phyloP scores from a whole-genome alignment of 2,888 invertebrate genomes.

The Drosophila imparisetae region DNA sequence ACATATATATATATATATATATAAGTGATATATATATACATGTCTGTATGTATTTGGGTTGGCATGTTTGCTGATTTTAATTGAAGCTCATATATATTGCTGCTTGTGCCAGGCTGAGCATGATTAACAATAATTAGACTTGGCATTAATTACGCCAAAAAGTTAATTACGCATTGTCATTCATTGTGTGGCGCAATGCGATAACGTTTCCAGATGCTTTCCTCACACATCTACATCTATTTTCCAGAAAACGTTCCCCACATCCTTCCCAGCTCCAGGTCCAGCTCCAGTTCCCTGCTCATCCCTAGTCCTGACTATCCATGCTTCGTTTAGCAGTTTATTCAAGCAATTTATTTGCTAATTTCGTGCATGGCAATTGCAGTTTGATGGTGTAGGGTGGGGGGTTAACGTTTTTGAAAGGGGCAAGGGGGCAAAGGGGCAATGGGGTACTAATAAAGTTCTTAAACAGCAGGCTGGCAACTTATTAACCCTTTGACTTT shows the following conservation, averaged over 20 bases:
- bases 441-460: constrained; percentile 75
- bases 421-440: background rate
- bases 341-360: constrained; percentile 69
- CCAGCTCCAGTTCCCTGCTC: constrained; percentile 20
- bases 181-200: constrained; percentile 47
- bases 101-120: constrained; percentile 73
- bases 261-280: background rate
- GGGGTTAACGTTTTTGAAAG: background rate
- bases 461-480: constrained; percentile 80
- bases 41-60: constrained; percentile 33
- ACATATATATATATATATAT: background rate
- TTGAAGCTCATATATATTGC: constrained; percentile 80
- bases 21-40: background rate
- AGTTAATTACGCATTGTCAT: constrained; percentile 80
- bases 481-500: constrained; percentile 83
- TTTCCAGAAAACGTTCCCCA: background rate
- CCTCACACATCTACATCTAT: constrained; percentile 14
- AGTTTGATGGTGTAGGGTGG: background rate
- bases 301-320: constrained; percentile 12
- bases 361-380: constrained; percentile 55
- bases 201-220: constrained; percentile 30
- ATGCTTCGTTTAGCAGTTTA: constrained; percentile 42
- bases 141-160: constrained; percentile 84
- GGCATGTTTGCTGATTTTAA: constrained; percentile 78
- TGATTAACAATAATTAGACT: constrained; percentile 84